These are phyloP conservation scores for Leucophenga maculata DNA, from an alignment of 2,888 invertebrate genomes.

Conservation along the genomic window DNA sequence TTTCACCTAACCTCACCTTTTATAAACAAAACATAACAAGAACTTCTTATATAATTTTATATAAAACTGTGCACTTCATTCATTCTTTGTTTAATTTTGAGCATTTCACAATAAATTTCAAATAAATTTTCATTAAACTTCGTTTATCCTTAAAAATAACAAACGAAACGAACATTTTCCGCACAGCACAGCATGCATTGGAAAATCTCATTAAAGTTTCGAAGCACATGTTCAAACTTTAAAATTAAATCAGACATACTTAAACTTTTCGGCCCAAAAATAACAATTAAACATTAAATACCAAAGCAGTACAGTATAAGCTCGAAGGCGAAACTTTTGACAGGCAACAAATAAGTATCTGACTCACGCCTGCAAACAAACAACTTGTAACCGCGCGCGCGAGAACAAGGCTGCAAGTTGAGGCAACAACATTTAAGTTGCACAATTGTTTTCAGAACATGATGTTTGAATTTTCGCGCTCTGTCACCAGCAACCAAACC, in stretches of 20 bases:
- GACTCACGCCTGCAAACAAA: not conserved
- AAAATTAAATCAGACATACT: conserved; percentile 59
- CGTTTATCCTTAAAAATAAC: not conserved
- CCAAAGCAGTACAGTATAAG: not conserved
- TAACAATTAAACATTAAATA: conserved; percentile 61
- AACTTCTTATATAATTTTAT: too few species aligned
- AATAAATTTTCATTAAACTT: too few species aligned
- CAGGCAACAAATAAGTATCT: conserved; percentile 8
- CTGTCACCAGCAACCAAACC: not conserved
- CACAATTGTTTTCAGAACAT: conserved; percentile 2
- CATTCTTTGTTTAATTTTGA: too few species aligned
- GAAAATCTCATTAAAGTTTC: conserved; percentile 19
- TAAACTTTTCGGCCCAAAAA: conserved; percentile 48
- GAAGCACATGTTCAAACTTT: conserved; percentile 43
- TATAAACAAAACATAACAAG: too few species aligned
- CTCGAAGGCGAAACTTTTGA: conserved; percentile 14
- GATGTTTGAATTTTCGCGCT: conserved; percentile 25
- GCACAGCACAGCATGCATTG: conserved; percentile 3
- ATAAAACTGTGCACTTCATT: too few species aligned
- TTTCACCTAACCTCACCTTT: too few species aligned
- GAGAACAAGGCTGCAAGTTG: not conserved
- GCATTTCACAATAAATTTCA: too few species aligned
- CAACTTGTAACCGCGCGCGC: conserved; percentile 9
- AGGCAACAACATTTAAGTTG: not conserved
- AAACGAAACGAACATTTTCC: not conserved